These are phyloP conservation scores for Belonocnema kinseyi DNA, from an alignment of 1,140 invertebrate species.

Conservation along the genomic window DNA sequence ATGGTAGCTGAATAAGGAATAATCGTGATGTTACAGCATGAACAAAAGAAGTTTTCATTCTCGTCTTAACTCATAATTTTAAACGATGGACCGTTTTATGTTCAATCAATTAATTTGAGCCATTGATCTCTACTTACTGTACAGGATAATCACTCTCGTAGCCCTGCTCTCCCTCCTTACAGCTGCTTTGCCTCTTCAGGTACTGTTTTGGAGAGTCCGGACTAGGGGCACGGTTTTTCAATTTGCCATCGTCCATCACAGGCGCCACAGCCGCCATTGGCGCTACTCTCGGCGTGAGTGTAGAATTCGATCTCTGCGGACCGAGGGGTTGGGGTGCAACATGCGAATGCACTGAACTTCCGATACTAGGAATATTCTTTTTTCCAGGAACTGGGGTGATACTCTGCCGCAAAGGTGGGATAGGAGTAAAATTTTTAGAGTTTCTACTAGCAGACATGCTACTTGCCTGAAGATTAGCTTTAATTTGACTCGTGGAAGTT, in stretches of 20 bases:
- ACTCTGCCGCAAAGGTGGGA: constrained; percentile 69
- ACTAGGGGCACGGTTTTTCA: constrained; percentile 67
- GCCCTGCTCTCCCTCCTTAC: constrained; percentile 63
- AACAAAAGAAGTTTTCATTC: no score
- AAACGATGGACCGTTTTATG: no score
- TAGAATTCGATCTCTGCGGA: constrained; percentile 71
- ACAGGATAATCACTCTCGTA: constrained; percentile 73
- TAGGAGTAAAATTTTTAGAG: constrained; percentile 67
- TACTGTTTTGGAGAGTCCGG: constrained; percentile 70
- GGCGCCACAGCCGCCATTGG: constrained; percentile 73
- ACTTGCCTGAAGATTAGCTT: constrained; percentile 69
- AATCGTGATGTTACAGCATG: no score
- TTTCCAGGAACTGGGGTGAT: constrained; percentile 68
- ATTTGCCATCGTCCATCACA: constrained; percentile 72
- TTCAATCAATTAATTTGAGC: not conserved
- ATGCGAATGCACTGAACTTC: constrained; percentile 42
- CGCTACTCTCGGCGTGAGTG: constrained; percentile 68
- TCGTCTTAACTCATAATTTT: no score
- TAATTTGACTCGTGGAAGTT: constrained; percentile 71
- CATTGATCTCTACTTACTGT: constrained; percentile 63
- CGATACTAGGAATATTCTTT: constrained; percentile 52
- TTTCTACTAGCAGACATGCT: constrained; percentile 60
- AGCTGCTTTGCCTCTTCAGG: constrained; percentile 68
- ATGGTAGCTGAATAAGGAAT: no score
- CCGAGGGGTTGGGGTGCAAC: constrained; percentile 62